Base-by-base conservation (phyloP, 2,797 vertebrate genomes). In the Chiroxiphia lanceolata region DNA sequence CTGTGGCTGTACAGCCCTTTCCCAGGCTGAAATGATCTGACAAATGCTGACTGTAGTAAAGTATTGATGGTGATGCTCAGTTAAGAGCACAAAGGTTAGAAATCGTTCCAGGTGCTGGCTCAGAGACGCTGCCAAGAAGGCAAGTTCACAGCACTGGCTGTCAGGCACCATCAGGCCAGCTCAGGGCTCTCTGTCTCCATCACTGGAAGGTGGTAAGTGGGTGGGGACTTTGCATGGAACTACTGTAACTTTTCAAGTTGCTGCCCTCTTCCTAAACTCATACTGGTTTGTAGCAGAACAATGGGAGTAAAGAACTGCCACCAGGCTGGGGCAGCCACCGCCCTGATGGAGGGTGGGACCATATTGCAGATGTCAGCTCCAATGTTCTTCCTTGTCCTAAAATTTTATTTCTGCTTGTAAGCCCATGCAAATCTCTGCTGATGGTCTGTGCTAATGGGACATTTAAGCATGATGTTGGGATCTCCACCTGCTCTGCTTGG, bases 161-260 rank as follows among this genome's bases (percentile, higher is more conserved):
- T 81, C 22, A 13, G 51, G 47, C 42, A 44, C 29, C 11, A 6
- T 31, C 48, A 44, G 36, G 10, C 19, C 0, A 0, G n/a, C 76
- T 67, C 1, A 0, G 72, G 34, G n/a, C 18, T 83, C 42, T 45
- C 5, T 5, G 3, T 56, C 13, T 36, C 38, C 42, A 6, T 47
- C 34, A 3, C 29, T 47, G 34, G 38, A 47, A 53, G 34, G 34
- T 42, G 51, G 13, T 33, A 31, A 19, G 21, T 23, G 38, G 5
- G 16, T n/a, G 44, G 33, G 59, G 53, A 44, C 31, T 60, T 82
- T 10, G 18, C 16, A 10, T 34, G 2, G 6, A 65, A 27, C 29
- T 25, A 7, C 51, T 59, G 19, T 25, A 47, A 51, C n/a, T 70
- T 54, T 22, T 8, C 6, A 2, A 26, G 56, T 3, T 51, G 11